Percentiles rank a stretch among this genome's conserved stretches.
phyloP scores from a whole-genome alignment of 2,113 vertebrate species.

The Thalassoma bifasciatum region DNA sequence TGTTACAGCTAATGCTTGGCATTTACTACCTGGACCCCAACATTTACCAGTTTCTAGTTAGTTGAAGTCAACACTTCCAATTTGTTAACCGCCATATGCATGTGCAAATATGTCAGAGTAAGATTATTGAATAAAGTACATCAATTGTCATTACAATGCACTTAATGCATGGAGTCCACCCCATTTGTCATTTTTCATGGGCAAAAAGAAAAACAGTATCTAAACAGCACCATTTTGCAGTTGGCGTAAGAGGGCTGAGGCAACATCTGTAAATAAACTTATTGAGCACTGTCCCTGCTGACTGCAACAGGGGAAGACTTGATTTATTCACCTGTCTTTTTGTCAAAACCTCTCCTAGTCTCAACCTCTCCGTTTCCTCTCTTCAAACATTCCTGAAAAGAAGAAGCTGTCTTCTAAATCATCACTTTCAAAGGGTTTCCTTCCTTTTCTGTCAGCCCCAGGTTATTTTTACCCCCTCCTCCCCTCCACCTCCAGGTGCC shows the following conservation, averaged over 20 bases:
- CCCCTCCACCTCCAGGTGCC: constrained; percentile 22
- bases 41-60: too few relatives aligned
- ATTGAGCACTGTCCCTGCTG: constrained; percentile 36
- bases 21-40: too few relatives aligned
- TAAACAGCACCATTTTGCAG: neutral
- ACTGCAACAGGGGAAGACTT: constrained; percentile 42
- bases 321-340: constrained; percentile 42
- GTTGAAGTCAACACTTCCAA: too few relatives aligned
- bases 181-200: neutral
- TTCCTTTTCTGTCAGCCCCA: constrained; percentile 71
- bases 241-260: constrained; percentile 7
- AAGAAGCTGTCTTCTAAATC: constrained; percentile 78
- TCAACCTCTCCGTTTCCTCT: constrained; percentile 16
- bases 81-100: too few relatives aligned
- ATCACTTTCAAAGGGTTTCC: constrained; percentile 75
- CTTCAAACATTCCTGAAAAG: constrained; percentile 68
- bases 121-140: too few relatives aligned
- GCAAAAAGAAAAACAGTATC: neutral
- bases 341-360: constrained; percentile 30
- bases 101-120: too few relatives aligned
- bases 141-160: too few relatives aligned
- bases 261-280: constrained; percentile 17
- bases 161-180: too few relatives aligned
- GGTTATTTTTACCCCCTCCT: constrained; percentile 80
- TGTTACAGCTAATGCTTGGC: too few relatives aligned